Base-by-base conservation (phyloP, 2,888 invertebrate species). In the Apodemia duryi region DNA sequence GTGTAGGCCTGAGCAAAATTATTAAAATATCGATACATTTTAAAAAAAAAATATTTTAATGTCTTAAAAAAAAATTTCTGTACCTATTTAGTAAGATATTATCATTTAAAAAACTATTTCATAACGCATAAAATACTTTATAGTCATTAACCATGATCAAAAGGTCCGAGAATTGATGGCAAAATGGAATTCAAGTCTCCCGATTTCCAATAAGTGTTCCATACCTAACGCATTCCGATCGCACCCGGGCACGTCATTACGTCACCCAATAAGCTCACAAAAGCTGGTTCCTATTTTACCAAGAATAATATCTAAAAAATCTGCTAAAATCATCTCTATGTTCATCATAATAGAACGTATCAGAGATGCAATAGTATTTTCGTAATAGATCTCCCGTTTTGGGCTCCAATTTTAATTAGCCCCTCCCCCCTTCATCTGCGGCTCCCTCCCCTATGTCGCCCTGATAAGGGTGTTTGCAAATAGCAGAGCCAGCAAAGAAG, bases 381-480 rank as follows among this genome's bases (percentile, higher is more conserved):
- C 67, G 71, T 67, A 71, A 70, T 67, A 70, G 68, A 70, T 70
- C 71, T 72, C 71, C 73, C 74, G 74, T 76, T 76, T 74, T 73
- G 82, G 81, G 81, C 83, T 87, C 81, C 86, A 85, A 88, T 91
- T 91, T 90, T 91, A 91, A 91, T 91, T 91, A 91, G 90, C 85
- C 72, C 69, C 70, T 70, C 75, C 73, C 69, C 69, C 71, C 54
- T 32, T 57, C 68, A 74, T 70, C 71, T 67, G 65, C 64, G 63
- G 63, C 66, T 66, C 67, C 66, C 67, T 65, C 75, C 77, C 77
- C 76, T 74, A 71, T 70, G 67, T 68, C 74, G 74, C 75, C 77
- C 82, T 80, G 86, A 86, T 86, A 86, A 88, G 91, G 91, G 91
- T 89, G 89, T 90, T 91, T 91, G 90, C 90, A 90, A 90, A 91